Base-by-base conservation (phyloP, 2,797 vertebrate genomes). In the Podarcis siculus region DNA sequence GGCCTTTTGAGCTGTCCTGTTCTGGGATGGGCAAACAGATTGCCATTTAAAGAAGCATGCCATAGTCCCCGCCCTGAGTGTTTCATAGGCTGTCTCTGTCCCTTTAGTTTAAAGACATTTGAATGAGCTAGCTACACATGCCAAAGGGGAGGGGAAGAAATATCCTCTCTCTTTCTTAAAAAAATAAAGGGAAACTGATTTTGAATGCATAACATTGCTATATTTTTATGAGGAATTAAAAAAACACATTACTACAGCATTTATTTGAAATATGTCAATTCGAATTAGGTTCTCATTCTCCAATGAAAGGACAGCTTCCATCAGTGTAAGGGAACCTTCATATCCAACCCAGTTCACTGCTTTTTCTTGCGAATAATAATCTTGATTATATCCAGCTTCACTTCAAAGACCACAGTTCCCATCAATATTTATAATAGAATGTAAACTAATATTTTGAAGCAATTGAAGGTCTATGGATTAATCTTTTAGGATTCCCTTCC, bases 391-490 rank as follows among this genome's bases (percentile, higher is more conserved):
- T 15, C 49, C 49, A 55, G 49, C 13, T 55, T 55, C 49, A 55
- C 49, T 15, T 55, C 21, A 66, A 27, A 6, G 67, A 3, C 9
- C 32, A 85, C 61, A 72, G 79, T 79, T 13, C 73, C 25, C n/a
- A 84, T 55, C 39, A 86, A 15, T n/a, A 30, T 66, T 10, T 71
- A 79, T 35, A 83, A 49, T 55, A 80, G 35, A 67, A 42, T 61
- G 27, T 82, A 55, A 61, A 58, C 39, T 71, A 94, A 87, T 71
- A 0, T 87, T 93, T 91, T 92, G 6, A 72, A 92, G 45, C 86
- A 37, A 10, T 87, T 77, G 10, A 83, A 5, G 79, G 90, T 95
- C 91, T 42, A 13, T 90, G 64, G 71, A 67, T 84, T 88, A 85
- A 82, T 90, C 66, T 88, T 55, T 61, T 85, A 23, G 55, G 27